Evolutionary conservation across 2,888 invertebrate genomes (phyloP), one percentile per base, ranked within the genome.

Genomic region (Scotopteryx bipunctaria): DNA sequence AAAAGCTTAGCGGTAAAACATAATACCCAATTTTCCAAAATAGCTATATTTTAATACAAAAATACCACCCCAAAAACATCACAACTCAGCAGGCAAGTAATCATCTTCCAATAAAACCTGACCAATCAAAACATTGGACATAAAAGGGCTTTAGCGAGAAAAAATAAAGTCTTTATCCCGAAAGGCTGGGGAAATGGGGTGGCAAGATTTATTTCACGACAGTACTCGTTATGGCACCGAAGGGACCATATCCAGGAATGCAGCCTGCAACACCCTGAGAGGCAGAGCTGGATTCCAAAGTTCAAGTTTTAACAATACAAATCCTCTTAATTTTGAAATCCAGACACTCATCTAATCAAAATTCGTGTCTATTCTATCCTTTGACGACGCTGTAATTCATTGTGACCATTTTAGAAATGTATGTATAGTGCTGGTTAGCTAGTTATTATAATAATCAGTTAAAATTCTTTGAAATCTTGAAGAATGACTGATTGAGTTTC

Each of bases 161-260:
- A 83, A 86, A 85, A 86, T 86, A 86, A 86, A 86, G 84, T 81
- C 81, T 87, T 86, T 83, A 85, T 84, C 81, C 83, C 61, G 64
- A 85, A 85, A 83, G 81, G 79, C 81, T 82, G 81, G 73, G 74
- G 71, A 76, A 63, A 55, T 64, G 76, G 89, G 88, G 89, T 78
- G 83, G 80, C 60, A 78, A 87, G 89, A 89, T 89, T 89, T 89
- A 89, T 89, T 79, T 85, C 84, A 81, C 75, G 84, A 86, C 85
- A 82, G 76, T 64, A 77, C 80, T 80, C 83, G 86, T 86, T 86
- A 87, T 78, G 78, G 85, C 74, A 79, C 87, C 82, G 69, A 83
- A 82, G 87, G 87, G 87, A 86, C 76, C 68, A 66, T 69, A 64
- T 64, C 61, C 51, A 69, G 61, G 81, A 81, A 80, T 86, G 86